These are phyloP conservation scores for Diarsia rubi DNA, from an alignment of 2,888 invertebrate species.

Conservation along the genomic window DNA sequence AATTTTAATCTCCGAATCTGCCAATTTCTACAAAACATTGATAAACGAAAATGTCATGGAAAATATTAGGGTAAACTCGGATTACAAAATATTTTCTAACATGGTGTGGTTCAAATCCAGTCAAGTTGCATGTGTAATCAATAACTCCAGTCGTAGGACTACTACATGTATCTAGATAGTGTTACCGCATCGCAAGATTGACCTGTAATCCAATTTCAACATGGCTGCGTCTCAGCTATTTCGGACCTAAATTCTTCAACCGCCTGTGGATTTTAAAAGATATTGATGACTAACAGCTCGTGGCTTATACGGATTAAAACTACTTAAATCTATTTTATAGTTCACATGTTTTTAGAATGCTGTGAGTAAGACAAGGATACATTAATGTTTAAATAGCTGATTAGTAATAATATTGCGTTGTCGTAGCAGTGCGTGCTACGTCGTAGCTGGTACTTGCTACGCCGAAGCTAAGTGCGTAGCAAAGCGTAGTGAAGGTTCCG, in stretches of 20 bases:
- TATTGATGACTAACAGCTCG: conserved; percentile 4
- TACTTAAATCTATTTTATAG: neutral
- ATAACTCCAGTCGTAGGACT: conserved; percentile 2
- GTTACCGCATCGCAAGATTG: conserved; percentile 41
- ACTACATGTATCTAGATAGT: conserved; percentile 20
- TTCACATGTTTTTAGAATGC: neutral
- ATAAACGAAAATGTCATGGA: neutral
- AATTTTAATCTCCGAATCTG: neutral
- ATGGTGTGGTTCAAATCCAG: neutral
- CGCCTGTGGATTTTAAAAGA: conserved; percentile 33
- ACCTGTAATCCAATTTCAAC: conserved; percentile 51
- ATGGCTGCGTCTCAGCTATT: conserved; percentile 39
- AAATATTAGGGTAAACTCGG: neutral
- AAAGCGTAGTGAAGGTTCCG: neutral
- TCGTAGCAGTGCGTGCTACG: conserved; percentile 18
- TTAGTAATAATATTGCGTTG: neutral
- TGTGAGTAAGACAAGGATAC: no score
- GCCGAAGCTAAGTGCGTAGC: conserved; percentile 8
- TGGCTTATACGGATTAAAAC: neutral
- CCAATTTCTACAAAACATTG: neutral
- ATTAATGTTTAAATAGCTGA: no score
- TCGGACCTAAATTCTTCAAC: conserved; percentile 22
- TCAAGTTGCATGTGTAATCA: conserved; percentile 5
- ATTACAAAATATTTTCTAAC: conserved; percentile 2
- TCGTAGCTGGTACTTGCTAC: conserved; percentile 17